Base-by-base conservation (phyloP, 2,113 vertebrate genomes). In the Gobio gobio region DNA sequence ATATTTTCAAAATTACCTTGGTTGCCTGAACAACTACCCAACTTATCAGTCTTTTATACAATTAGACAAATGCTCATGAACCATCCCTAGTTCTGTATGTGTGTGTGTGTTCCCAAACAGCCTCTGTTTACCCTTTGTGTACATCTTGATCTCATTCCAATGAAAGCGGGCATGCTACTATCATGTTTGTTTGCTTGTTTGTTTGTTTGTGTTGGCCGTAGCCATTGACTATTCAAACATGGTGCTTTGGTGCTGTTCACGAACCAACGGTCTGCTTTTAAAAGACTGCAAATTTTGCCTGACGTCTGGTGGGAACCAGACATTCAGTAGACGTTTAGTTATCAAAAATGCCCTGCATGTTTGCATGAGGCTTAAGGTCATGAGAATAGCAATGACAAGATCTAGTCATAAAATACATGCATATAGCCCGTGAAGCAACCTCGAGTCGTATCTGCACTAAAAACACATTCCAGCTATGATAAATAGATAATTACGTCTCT, bases 271-370 rank as follows among this genome's bases (percentile, higher is more conserved):
- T 36, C 66, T 45, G 33, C 61, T 73, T 85, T 82, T 72, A 80
- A 82, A 82, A 58, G 22, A 68, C 78, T 73, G 33, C 78, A 82
- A 47, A 85, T 82, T 75, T 40, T 10, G 36, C 64, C 56, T 43
- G 45, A 49, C 18, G 45, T 83, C 59, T 40, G 22, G 33, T 45
- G 18, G 75, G 56, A 81, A 81, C 36, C n/a, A 68, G 43, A 33
- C 58, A 80, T 66, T 83, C 10, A 80, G 5, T 49, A 86, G 36
- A 68, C 61, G 29, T 56, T 73, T 78, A 82, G 78, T 85, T 85
- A 85, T 86, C 81, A 83, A 74, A 74, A 80, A 88, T 54, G 56
- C 13, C 56, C 64, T 80, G 40, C 40, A 40, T 40, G 45, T 75
- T 83, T 86, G 56, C 78, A 78, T 79, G 36, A 86, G 75, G 66